Conservation (phyloP, 2,797 vertebrate species). For the Pangasius djambal region DNA sequence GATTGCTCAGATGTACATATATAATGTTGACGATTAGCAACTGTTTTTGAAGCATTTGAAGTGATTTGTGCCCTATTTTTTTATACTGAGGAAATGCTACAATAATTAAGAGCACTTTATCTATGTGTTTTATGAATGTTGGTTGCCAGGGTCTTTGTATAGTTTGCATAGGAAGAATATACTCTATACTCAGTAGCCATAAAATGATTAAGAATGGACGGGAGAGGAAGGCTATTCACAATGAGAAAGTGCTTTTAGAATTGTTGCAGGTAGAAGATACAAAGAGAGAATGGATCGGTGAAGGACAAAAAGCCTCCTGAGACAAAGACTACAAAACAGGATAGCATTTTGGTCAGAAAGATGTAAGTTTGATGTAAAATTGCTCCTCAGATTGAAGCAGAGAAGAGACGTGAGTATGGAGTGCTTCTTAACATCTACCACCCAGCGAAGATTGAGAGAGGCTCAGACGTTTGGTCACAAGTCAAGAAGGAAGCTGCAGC, state of each 20-base stretch:
- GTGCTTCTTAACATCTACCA: neutral
- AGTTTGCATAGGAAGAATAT: neutral
- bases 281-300: neutral
- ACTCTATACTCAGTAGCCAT: neutral
- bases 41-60: neutral
- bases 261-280: too few relatives aligned
- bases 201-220: neutral
- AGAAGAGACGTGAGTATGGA: neutral
- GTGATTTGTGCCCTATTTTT: neutral
- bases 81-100: neutral
- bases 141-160: neutral
- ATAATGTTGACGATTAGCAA: neutral
- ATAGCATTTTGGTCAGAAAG: neutral
- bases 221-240: neutral
- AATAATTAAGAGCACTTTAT: neutral
- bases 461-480: neutral
- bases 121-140: neutral
- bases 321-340: neutral
- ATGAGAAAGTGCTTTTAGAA: neutral
- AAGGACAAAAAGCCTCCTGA: neutral
- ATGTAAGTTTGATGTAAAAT: neutral
- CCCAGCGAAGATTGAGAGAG: neutral
- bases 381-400: neutral
- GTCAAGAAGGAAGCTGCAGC: neutral
- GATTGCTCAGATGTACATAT: neutral